phyloP scores from a whole-genome alignment of 2,113 vertebrate species.

The Lophius piscatorius region DNA sequence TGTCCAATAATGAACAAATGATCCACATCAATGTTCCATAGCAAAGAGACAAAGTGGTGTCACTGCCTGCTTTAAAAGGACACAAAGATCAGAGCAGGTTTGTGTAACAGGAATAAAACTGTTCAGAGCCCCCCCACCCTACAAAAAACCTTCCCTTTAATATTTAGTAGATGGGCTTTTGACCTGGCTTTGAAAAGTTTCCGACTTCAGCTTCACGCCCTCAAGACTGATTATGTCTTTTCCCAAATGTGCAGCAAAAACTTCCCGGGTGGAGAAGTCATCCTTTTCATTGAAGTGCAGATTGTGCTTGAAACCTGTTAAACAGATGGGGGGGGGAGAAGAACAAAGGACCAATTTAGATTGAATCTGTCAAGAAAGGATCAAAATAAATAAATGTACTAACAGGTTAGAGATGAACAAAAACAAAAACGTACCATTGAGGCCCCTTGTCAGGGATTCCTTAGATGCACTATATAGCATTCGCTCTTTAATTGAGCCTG shows the following conservation, averaged over 20 bases:
- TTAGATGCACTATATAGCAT: slow-evolving; percentile 85
- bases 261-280: slow-evolving; percentile 62
- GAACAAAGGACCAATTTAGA: too few relatives aligned
- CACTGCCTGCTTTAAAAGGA: not conserved
- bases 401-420: not conserved
- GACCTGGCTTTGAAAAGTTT: too few relatives aligned
- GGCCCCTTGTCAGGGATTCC: slow-evolving; percentile 67
- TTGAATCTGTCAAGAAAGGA: too few relatives aligned
- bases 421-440: slow-evolving; percentile 66
- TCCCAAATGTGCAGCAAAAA: slow-evolving; percentile 75
- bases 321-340: not conserved
- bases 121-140: not conserved
- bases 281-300: slow-evolving; percentile 77
- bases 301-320: slow-evolving; percentile 82
- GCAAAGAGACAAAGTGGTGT: too few relatives aligned
- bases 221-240: slow-evolving; percentile 39
- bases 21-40: too few relatives aligned
- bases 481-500: slow-evolving; percentile 70
- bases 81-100: not conserved
- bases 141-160: slow-evolving; percentile 12
- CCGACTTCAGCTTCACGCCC: too few relatives aligned
- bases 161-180: not conserved
- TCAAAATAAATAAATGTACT: not conserved
- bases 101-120: slow-evolving; percentile 3
- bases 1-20: too few relatives aligned